These are phyloP conservation scores for Pangasius krempfi DNA, from an alignment of 2,797 vertebrate species.

Conservation along the genomic window DNA sequence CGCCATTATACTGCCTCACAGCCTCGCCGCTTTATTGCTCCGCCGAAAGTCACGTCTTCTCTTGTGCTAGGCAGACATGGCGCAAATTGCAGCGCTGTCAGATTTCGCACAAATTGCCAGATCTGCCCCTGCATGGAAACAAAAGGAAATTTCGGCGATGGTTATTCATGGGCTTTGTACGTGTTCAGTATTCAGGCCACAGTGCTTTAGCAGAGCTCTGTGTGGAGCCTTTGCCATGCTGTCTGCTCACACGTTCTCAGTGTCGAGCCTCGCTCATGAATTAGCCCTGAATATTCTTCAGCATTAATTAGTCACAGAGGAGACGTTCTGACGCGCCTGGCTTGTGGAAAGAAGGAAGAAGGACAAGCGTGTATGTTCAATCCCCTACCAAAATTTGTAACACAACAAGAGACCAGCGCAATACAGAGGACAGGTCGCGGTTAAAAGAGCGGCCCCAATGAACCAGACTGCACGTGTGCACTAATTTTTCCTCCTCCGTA, in stretches of 20 bases:
- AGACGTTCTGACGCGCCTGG: slow-evolving; percentile 76
- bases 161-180: slow-evolving; percentile 10
- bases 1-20: slow-evolving; percentile 21
- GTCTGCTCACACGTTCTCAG: neutral
- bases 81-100: slow-evolving; percentile 33
- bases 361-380: neutral
- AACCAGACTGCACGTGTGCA: neutral
- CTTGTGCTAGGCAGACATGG: slow-evolving; percentile 20
- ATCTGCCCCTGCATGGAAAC: slow-evolving; percentile 15
- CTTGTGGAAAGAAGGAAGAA: slow-evolving; percentile 42
- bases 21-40: slow-evolving; percentile 27
- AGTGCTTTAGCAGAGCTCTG: neutral
- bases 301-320: neutral
- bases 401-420: neutral
- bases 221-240: neutral
- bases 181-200: slow-evolving; percentile 6
- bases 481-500: slow-evolving; percentile 18
- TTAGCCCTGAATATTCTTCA: slow-evolving; percentile 12
- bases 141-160: slow-evolving; percentile 12
- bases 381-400: neutral
- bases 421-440: neutral
- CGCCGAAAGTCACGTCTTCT: slow-evolving; percentile 25
- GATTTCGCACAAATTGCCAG: slow-evolving; percentile 14
- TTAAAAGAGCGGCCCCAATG: neutral
- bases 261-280: neutral